These are phyloP conservation scores for Drosophila lacertosa DNA, from an alignment of 1,140 invertebrate species.

Conservation along the genomic window DNA sequence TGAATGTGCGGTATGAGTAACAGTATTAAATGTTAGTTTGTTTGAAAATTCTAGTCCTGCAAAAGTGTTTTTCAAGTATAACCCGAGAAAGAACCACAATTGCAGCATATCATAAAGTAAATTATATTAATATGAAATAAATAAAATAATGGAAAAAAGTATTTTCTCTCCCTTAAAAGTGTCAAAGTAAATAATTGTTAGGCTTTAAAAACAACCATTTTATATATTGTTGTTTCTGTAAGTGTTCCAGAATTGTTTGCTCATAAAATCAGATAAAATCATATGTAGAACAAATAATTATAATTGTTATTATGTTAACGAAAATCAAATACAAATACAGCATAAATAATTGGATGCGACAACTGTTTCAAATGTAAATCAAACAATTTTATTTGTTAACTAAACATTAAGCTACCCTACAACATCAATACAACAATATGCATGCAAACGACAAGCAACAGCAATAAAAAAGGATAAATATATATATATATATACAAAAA, in stretches of 20 bases:
- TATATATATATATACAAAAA: slow-evolving; percentile 27
- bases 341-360: slow-evolving; percentile 34
- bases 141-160: slow-evolving; percentile 23
- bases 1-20: slow-evolving; percentile 21
- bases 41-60: slow-evolving; percentile 34
- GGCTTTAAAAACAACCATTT: slow-evolving; percentile 6
- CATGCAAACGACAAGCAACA: slow-evolving; percentile 37
- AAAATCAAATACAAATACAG: slow-evolving; percentile 14
- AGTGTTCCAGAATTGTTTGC: slow-evolving; percentile 41
- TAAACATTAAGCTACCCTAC: slow-evolving; percentile 35
- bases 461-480: slow-evolving; percentile 45
- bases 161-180: slow-evolving; percentile 31
- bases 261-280: slow-evolving; percentile 24
- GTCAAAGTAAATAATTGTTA: slow-evolving; percentile 22
- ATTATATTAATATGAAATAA: slow-evolving; percentile 5
- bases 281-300: neutral
- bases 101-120: slow-evolving; percentile 39
- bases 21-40: slow-evolving; percentile 48
- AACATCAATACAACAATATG: slow-evolving; percentile 35
- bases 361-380: slow-evolving; percentile 30
- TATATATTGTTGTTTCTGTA: slow-evolving; percentile 39
- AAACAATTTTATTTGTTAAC: slow-evolving; percentile 27
- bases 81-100: slow-evolving; percentile 13
- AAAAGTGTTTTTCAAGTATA: slow-evolving; percentile 24
- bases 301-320: slow-evolving; percentile 14